Conservation (phyloP, 2,888 invertebrate genomes). For the Drosophila paracracens region DNA sequence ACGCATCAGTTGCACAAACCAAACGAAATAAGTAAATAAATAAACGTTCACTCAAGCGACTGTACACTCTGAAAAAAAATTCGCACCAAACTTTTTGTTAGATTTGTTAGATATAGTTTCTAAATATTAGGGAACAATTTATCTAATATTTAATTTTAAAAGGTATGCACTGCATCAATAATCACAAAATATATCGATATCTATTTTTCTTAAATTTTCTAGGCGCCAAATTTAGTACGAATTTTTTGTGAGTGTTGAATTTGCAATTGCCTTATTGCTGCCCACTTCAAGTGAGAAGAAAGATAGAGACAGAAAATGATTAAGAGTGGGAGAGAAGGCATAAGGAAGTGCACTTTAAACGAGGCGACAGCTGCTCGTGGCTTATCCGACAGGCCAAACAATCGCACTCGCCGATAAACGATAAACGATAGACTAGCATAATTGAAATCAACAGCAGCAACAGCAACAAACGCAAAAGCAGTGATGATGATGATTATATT, state of each 20-base stretch:
- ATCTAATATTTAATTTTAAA: no score
- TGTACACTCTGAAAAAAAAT: background rate
- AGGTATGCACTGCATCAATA: background rate
- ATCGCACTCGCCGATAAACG: conserved; percentile 53
- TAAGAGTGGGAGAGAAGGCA: conserved; percentile 11
- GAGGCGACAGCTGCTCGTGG: conserved; percentile 67
- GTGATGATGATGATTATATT: conserved; percentile 26
- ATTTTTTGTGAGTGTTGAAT: background rate
- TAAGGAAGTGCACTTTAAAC: conserved; percentile 72
- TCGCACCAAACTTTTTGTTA: background rate
- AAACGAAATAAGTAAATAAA: conserved; percentile 61
- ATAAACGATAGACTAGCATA: conserved; percentile 64
- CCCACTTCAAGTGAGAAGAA: conserved; percentile 43
- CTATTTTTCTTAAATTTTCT: background rate
- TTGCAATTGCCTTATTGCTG: conserved; percentile 26
- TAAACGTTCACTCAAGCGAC: conserved; percentile 51
- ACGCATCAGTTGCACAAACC: conserved; percentile 73
- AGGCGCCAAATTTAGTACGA: background rate
- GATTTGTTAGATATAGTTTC: background rate
- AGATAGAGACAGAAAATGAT: background rate
- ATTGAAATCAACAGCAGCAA: conserved; percentile 54
- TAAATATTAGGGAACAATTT: background rate
- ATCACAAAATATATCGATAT: background rate
- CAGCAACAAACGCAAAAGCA: conserved; percentile 13
- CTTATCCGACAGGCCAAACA: conserved; percentile 71